phyloP scores from a whole-genome alignment of 2,113 vertebrate species.

The Dicerorhinus sumatrensis region DNA sequence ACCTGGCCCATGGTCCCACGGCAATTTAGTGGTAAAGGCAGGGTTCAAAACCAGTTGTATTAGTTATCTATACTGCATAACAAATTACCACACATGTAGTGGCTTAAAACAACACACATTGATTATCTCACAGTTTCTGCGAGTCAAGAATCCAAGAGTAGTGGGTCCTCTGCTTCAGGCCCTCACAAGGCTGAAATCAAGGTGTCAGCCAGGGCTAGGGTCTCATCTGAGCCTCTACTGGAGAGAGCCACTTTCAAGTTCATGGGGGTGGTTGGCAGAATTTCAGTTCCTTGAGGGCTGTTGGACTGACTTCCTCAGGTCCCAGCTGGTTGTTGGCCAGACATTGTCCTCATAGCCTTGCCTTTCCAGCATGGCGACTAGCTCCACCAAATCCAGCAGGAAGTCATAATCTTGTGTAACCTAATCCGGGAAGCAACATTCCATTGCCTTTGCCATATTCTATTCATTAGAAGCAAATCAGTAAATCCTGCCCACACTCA shows the following conservation, averaged over 20 bases:
- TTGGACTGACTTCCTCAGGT: not conserved
- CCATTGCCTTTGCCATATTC: not conserved
- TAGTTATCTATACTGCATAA: not conserved
- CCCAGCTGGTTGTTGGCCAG: not conserved
- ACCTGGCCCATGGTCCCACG: not conserved
- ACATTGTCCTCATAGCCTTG: not conserved
- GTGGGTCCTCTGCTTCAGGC: not conserved
- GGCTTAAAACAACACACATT: not conserved
- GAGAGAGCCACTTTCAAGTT: not conserved
- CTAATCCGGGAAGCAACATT: not conserved
- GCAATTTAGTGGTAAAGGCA: not conserved
- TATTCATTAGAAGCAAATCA: not conserved
- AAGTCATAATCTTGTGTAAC: not conserved
- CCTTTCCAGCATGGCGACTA: not conserved
- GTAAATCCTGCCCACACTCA: not conserved
- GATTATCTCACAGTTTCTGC: not conserved
- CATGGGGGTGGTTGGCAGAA: not conserved
- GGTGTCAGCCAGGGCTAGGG: too few relatives aligned
- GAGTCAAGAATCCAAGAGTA: not conserved
- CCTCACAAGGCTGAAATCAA: not conserved
- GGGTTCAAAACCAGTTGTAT: not conserved
- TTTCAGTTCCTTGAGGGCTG: not conserved
- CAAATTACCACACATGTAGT: not conserved
- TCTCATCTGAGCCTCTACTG: not conserved
- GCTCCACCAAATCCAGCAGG: not conserved